These are phyloP conservation scores for Neosilurus hyrtlii DNA, from an alignment of 2,797 vertebrate species.

Conservation along the genomic window DNA sequence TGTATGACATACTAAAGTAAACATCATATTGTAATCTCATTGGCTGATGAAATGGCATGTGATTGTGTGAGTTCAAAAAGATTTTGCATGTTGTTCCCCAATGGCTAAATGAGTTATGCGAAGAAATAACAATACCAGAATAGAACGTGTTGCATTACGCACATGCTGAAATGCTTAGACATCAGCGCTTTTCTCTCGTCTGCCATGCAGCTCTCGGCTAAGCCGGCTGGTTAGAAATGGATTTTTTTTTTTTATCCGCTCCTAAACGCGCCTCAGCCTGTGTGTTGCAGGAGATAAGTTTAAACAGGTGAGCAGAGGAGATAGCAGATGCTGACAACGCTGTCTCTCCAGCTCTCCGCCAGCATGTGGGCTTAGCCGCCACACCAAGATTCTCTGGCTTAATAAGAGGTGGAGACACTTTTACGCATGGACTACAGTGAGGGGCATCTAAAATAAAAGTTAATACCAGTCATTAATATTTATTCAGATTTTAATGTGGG, in stretches of 20 bases:
- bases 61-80: not conserved
- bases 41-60: slow-evolving; percentile 7
- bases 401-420: not conserved
- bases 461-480: not conserved
- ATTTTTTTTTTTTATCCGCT: slow-evolving; percentile 60
- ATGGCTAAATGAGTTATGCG: not conserved
- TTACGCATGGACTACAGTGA: slow-evolving; percentile 11
- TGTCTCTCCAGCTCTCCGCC: slow-evolving; percentile 46
- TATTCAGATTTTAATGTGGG: not conserved
- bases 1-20: not conserved
- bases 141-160: slow-evolving; percentile 18
- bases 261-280: slow-evolving; percentile 48
- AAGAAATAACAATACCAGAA: slow-evolving; percentile 18
- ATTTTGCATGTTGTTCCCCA: not conserved
- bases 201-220: slow-evolving; percentile 34
- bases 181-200: slow-evolving; percentile 22
- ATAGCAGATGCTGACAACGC: slow-evolving; percentile 63
- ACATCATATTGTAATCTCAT: slow-evolving; percentile 1
- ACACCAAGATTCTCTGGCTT: slow-evolving; percentile 11
- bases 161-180: not conserved
- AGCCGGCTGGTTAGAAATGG: slow-evolving; percentile 54
- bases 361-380: slow-evolving; percentile 5
- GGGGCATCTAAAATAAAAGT: not conserved
- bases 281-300: slow-evolving; percentile 61
- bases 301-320: slow-evolving; percentile 65